These are phyloP conservation scores for Anguilla marmorata DNA, from an alignment of 2,797 vertebrate species.

Conservation along the genomic window DNA sequence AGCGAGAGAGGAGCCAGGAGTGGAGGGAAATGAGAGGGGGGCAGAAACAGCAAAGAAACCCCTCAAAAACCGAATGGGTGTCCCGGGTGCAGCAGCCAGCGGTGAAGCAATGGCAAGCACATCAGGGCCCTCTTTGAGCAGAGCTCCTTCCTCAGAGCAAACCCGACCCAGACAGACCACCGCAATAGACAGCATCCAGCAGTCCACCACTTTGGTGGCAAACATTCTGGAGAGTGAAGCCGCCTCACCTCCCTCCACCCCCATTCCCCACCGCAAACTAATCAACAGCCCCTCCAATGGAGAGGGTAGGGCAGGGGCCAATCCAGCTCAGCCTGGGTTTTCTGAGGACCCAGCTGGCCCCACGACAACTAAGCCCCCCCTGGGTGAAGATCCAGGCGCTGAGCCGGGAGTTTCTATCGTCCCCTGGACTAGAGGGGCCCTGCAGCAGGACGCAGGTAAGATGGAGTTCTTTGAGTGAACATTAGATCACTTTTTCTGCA, in stretches of 20 bases:
- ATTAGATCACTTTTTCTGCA: background rate
- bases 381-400: slow-evolving; percentile 47
- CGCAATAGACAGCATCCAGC: slow-evolving; percentile 18
- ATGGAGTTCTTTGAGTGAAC: background rate
- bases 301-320: slow-evolving; percentile 46
- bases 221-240: background rate
- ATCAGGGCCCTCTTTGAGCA: slow-evolving; percentile 27
- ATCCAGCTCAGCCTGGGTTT: slow-evolving; percentile 45
- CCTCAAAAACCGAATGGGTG: background rate
- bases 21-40: slow-evolving; percentile 33
- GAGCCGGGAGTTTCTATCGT: slow-evolving; percentile 58
- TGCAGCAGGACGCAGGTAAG: slow-evolving; percentile 64
- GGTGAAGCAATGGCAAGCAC: background rate
- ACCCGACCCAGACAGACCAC: background rate
- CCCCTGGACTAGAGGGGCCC: slow-evolving; percentile 64
- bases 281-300: slow-evolving; percentile 36
- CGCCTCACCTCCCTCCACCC: slow-evolving; percentile 11
- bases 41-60: slow-evolving; percentile 33
- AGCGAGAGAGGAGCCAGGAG: slow-evolving; percentile 16
- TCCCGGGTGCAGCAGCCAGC: slow-evolving; percentile 27
- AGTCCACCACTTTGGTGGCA: background rate
- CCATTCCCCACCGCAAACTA: slow-evolving; percentile 28
- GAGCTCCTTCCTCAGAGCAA: slow-evolving; percentile 14
- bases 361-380: slow-evolving; percentile 56
- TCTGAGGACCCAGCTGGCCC: slow-evolving; percentile 53